These are phyloP conservation scores for Melieria picta DNA, from an alignment of 2,888 invertebrate genomes.

Conservation along the genomic window DNA sequence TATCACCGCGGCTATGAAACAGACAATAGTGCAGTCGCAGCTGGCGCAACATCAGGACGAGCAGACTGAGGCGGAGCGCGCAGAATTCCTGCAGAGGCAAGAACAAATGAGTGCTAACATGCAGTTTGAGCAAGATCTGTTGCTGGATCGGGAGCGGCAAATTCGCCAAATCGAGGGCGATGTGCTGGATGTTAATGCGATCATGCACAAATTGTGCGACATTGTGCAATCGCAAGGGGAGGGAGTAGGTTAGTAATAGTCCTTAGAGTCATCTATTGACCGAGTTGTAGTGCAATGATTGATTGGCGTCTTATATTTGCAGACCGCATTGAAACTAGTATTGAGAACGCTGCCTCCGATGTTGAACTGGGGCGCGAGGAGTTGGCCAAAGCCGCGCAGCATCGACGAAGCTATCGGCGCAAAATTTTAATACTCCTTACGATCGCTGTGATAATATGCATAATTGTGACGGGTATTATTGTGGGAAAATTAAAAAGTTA, in stretches of 20 bases:
- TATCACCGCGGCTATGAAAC: conserved; percentile 75
- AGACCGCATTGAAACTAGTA: conserved; percentile 86
- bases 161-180: conserved; percentile 84
- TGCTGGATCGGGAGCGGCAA: conserved; percentile 82
- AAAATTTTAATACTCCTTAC: conserved; percentile 78
- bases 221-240: conserved; percentile 79
- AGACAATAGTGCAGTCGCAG: conserved; percentile 52
- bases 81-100: conserved; percentile 62
- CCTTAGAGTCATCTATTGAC: background rate
- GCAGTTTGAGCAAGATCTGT: conserved; percentile 82
- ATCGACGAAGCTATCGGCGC: conserved; percentile 80
- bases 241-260: conserved; percentile 73
- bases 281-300: too few relatives aligned
- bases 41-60: conserved; percentile 48
- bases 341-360: conserved; percentile 78
- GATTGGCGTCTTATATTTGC: conserved; percentile 39
- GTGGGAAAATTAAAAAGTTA: conserved; percentile 71
- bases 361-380: conserved; percentile 84
- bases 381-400: conserved; percentile 81
- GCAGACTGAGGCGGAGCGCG: conserved; percentile 52
- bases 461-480: conserved; percentile 76
- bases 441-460: conserved; percentile 74
- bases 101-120: conserved; percentile 62
- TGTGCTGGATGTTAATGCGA: conserved; percentile 84
- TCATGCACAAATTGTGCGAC: conserved; percentile 80